Evolutionary conservation across 2,113 vertebrate species (phyloP), one percentile per base, ranked within the genome.

Genomic region (Hippolais icterina): DNA sequence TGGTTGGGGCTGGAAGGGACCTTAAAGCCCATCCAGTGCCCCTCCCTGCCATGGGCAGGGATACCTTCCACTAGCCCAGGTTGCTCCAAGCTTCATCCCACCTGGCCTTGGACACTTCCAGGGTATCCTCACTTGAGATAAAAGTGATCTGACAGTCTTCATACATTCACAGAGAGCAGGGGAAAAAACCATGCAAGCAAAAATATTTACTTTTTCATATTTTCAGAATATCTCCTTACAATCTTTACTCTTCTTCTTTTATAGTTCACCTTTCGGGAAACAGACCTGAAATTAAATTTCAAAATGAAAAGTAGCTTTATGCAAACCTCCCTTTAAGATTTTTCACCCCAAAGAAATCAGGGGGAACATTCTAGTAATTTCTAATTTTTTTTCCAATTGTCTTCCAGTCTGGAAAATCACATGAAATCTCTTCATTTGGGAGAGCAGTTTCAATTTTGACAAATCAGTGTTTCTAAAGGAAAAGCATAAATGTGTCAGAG

Each of bases 61-160:
- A 64, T 9, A 54, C 20, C 37, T 60, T 5, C 20, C 61, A 22
- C n/a, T 7, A 2, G 1, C 11, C 61, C 46, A 60, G 39, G 9
- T 0, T 60, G 33, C 46, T 82, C 77, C 87, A 75, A 60, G 3
- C 2, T 5, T 35, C 0, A 0, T 25, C 46, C 61, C 41, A 0
- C 19, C 46, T 31, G 46, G 46, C 44, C 42, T 59, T 20, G 77
- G 15, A 5, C 60, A 46, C 69, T 82, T 0, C 23, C 61, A 68
- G 33, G 46, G 11, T 16, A 25, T 66, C 71, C 27, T 24, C 15
- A 11, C 11, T 27, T 64, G 68, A 75, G 52, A 50, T 4, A 39
- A 75, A 74, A 83, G 41, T 15, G 44, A 87, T 82, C 41, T 49
- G 42, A 12, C 19, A 71, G 9, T 44, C 21, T 47, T 93, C 52